A percentile compares a stretch with the other conserved stretches of the same genome.
Conservation (phyloP, 2,113 vertebrate genomes). For the Catagonus wagneri region DNA sequence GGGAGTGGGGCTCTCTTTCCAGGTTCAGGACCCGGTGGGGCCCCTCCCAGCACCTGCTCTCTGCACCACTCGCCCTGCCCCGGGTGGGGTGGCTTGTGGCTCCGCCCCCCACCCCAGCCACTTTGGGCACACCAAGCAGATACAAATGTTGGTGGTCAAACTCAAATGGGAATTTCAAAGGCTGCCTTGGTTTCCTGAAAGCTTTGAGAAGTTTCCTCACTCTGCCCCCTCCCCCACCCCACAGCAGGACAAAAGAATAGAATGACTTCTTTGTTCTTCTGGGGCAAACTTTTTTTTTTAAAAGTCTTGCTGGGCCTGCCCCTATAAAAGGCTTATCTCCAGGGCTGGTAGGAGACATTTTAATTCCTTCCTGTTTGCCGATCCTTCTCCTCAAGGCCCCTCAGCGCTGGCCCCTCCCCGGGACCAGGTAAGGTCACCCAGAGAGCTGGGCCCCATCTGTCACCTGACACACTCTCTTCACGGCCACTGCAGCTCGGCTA, state of each 20-base stretch:
- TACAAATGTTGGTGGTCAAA: background rate
- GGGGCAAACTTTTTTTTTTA: background rate
- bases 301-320: slow-evolving; percentile 18
- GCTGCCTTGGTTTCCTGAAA: slow-evolving; percentile 21
- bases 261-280: slow-evolving; percentile 75
- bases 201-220: background rate
- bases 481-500: background rate
- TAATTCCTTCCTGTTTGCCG: slow-evolving; percentile 79
- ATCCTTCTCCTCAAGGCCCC: slow-evolving; percentile 57
- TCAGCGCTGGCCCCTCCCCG: background rate
- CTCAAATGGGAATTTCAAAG: slow-evolving; percentile 31
- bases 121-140: background rate
- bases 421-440: slow-evolving; percentile 20
- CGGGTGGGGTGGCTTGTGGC: too few relatives aligned
- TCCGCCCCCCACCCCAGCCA: background rate
- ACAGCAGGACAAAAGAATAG: background rate
- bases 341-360: slow-evolving; percentile 65
- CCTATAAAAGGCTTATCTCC: slow-evolving; percentile 79
- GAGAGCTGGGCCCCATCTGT: slow-evolving; percentile 54
- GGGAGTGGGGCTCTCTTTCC: too few relatives aligned
- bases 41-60: background rate
- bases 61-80: background rate
- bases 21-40: background rate
- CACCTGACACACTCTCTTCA: slow-evolving; percentile 47
- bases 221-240: background rate